Evolutionary conservation across 2,888 invertebrate genomes (phyloP), one percentile per base, ranked within the genome.

Genomic region (Oligia latruncula): DNA sequence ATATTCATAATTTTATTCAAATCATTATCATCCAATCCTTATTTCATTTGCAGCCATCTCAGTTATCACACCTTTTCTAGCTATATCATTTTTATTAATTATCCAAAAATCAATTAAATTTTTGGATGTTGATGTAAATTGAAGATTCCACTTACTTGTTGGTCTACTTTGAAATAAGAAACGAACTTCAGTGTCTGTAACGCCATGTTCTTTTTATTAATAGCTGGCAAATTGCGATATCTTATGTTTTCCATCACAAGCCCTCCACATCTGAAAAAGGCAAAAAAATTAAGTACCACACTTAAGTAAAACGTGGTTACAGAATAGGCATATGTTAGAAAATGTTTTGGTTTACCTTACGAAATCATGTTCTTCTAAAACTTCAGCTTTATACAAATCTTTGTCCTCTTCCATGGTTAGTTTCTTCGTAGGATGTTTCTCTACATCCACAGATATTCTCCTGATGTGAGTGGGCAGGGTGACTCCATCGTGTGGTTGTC

Each of bases 401-500:
- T 71, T 77, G 20, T 65, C 40, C 0, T 83, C 72, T 65, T 65
- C 40, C 2, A 52, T 68, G 13, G 6, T 74, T n/a, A 71, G 64
- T 55, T 65, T 78, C 9, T 13, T 55, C 6, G 76, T 75, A 0
- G 49, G 13, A 71, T 91, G 92, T 60, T 88, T 74, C 3, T 80
- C 71, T 2, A 91, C 78, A 67, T 93, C 76, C 6, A 93, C 91
- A 29, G 52, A 15, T 20, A 93, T 71, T 46, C 71, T 78, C 20
- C 87, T 84, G n/a, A 93, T 91, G 9, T 84, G 85, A 0, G 97
- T 98, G 1, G 98, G 98, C 35, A 98, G 94, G 68, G 97, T 95
- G 1, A 98, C 95, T 1, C 97, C 96, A 70, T 98, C 96, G 4
- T 97, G 95, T 49, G 97, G 96, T 74, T 97, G 95, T 64, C 97